These are phyloP conservation scores for Pollicipes pollicipes DNA, from an alignment of 1,140 invertebrate genomes.

Conservation along the genomic window DNA sequence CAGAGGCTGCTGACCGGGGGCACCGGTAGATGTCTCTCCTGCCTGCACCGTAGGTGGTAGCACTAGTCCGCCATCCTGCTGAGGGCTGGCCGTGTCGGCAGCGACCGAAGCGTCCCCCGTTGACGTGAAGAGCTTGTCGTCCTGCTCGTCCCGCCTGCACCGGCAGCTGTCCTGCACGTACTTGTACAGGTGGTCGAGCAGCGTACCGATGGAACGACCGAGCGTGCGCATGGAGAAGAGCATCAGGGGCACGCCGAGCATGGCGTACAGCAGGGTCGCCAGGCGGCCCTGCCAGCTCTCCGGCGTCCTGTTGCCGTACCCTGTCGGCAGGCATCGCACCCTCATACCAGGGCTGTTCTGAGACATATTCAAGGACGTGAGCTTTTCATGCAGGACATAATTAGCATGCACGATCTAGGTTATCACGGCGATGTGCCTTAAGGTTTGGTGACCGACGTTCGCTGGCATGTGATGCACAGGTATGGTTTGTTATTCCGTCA, in stretches of 20 bases:
- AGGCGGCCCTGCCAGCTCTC: constrained; percentile 79
- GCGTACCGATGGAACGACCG: constrained; percentile 80
- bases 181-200: constrained; percentile 63
- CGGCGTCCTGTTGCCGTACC: constrained; percentile 84
- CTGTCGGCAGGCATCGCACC: too few species aligned
- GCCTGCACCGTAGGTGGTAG: neutral
- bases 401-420: too few species aligned
- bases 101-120: neutral
- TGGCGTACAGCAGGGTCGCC: constrained; percentile 91
- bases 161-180: neutral
- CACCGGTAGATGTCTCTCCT: neutral
- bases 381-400: too few species aligned
- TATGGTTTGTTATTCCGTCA: too few species aligned
- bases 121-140: neutral
- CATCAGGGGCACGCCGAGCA: constrained; percentile 93
- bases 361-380: too few species aligned
- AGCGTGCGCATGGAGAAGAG: constrained; percentile 82
- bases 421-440: too few species aligned
- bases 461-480: too few species aligned
- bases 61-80: too few species aligned
- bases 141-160: neutral
- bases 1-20: neutral
- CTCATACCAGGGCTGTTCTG: too few species aligned
- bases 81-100: too few species aligned
- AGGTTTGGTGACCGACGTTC: too few species aligned